Conservation (phyloP, 64 coral and sea anemone genomes). For the Stichodactyla mertensii region DNA sequence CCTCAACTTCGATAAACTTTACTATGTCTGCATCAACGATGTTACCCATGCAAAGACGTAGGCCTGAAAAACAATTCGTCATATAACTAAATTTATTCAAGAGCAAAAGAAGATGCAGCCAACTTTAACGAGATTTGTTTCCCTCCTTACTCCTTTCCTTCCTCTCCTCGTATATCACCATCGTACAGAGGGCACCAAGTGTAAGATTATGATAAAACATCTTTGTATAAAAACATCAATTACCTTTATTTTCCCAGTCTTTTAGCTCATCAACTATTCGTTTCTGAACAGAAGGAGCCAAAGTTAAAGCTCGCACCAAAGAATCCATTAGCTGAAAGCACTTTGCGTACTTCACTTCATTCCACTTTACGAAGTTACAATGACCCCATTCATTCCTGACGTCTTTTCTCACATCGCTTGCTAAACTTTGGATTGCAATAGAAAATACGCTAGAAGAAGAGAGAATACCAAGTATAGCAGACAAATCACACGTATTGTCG, state of each 20-base stretch:
- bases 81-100: too few relatives aligned
- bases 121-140: too few relatives aligned
- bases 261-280: slow-evolving; percentile 29
- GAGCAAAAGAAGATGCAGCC: too few relatives aligned
- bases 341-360: background rate
- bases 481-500: slow-evolving; percentile 66
- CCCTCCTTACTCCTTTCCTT: too few relatives aligned
- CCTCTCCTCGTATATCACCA: too few relatives aligned
- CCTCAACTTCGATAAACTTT: slow-evolving; percentile 38
- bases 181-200: too few relatives aligned
- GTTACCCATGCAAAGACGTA: slow-evolving; percentile 52
- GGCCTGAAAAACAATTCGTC: slow-evolving; percentile 19
- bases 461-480: slow-evolving; percentile 53
- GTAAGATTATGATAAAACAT: too few relatives aligned
- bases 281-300: slow-evolving; percentile 2
- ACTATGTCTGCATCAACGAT: slow-evolving; percentile 52
- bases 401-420: slow-evolving; percentile 27
- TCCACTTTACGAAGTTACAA: slow-evolving; percentile 50
- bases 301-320: slow-evolving; percentile 22
- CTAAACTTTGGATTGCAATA: background rate
- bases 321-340: slow-evolving; percentile 54
- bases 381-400: slow-evolving; percentile 81
- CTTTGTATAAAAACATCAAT: background rate
- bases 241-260: slow-evolving; percentile 60
- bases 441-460: slow-evolving; percentile 31